Evolutionary conservation across 1,140 invertebrate species (phyloP).

Genomic region (Mizuhopecten yessoensis): DNA sequence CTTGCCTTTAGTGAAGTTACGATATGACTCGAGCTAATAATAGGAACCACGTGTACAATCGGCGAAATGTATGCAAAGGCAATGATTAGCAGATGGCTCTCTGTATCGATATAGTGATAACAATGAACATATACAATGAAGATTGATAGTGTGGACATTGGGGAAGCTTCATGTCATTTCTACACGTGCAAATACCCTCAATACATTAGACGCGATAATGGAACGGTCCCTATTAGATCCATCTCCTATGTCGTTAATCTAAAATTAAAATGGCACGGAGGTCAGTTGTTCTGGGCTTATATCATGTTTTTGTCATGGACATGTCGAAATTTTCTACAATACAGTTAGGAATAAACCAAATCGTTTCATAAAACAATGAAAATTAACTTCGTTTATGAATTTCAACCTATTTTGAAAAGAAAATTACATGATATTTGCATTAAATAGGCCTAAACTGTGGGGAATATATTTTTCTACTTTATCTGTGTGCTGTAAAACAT

Average conservation of each 20-base stretch:
- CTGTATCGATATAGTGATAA: conserved; percentile 34
- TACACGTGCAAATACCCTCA: conserved; percentile 32
- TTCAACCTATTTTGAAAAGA: background rate
- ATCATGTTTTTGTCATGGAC: background rate
- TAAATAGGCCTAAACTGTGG: too few species aligned
- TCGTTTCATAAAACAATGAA: background rate
- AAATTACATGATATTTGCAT: too few species aligned
- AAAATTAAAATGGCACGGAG: conserved; percentile 1
- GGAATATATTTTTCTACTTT: too few species aligned
- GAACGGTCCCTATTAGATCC: background rate
- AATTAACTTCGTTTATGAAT: background rate
- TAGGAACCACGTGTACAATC: conserved; percentile 1
- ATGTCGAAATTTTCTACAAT: background rate
- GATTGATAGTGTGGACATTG: conserved; percentile 23
- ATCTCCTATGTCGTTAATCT: conserved; percentile 24
- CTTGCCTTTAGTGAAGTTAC: background rate
- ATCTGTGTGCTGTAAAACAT: too few species aligned
- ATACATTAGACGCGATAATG: background rate
- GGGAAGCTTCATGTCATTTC: conserved; percentile 37
- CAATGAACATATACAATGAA: conserved; percentile 35
- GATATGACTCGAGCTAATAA: background rate
- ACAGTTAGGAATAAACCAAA: background rate
- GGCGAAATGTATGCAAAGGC: conserved; percentile 10
- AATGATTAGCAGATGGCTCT: conserved; percentile 14
- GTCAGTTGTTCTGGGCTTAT: background rate